Evolutionary conservation across 2,113 vertebrate genomes (phyloP), one percentile per base, ranked within the genome.

Genomic region (Chlamydotis undulata): DNA sequence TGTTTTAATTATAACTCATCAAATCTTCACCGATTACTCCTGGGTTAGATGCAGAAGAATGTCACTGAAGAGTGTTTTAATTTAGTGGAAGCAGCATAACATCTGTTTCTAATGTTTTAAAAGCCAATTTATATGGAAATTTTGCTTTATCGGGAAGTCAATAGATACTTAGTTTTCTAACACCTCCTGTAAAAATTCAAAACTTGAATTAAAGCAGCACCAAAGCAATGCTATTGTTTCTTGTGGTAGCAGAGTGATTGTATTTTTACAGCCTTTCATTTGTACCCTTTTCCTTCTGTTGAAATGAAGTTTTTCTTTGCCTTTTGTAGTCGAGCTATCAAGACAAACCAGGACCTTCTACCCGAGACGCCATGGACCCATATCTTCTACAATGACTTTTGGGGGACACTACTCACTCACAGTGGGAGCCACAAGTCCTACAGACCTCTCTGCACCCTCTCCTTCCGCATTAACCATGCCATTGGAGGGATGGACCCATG

Each of bases 381-480:
- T 76, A 98, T 99, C 96, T 99, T 99, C 98, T 99, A 99, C 92
- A 99, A 99, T 93, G 99, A 99, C 96, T 99, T 99, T 87, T 99
- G 99, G 99, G 99, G 99, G 33, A 99, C 99, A 1, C 97, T 99
- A 50, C 99, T 99, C 70, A 99, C 99, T 4, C 99, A 99, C 98
- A 99, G 99, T 23, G 99, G 99, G 85, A 99, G 99, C 97, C 99
- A 99, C 98, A 99, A 99, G 98, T 99, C 99, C 25, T 99, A 99
- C 97, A 97, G 99, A 71, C 99, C 99, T 5, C 98, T 99, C 96
- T 99, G 99, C 94, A 99, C 99, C 0, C 98, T 99, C 45, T 99
- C 99, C 87, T 99, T 99, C 96, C 99, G 99, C 77, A 98, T 99
- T 67, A 99, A 99, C 97, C 98, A 99, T 4, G 98, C 98, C 5